Evolutionary conservation across 2,797 vertebrate genomes (phyloP).

Genomic region (Potorous gilbertii): DNA sequence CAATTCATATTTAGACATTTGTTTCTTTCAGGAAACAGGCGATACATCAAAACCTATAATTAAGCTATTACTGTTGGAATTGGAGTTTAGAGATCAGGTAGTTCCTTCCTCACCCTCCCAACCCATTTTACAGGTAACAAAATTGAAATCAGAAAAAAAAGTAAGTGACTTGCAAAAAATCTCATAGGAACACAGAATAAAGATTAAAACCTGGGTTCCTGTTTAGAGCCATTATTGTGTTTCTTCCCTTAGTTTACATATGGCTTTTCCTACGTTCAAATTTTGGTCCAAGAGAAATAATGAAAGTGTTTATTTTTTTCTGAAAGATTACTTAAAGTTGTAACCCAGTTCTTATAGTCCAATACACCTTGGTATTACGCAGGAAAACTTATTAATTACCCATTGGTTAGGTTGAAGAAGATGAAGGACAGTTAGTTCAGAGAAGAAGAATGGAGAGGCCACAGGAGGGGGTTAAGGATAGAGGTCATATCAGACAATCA

Average conservation of each 20-base stretch:
- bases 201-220: not conserved
- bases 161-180: not conserved
- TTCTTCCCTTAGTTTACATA: not conserved
- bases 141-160: not conserved
- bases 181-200: not conserved
- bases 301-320: not conserved
- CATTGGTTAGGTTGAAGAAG: not conserved
- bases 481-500: not conserved
- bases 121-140: not conserved
- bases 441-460: not conserved
- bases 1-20: not conserved
- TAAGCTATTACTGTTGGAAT: not conserved
- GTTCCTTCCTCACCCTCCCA: not conserved
- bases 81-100: not conserved
- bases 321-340: not conserved
- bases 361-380: not conserved
- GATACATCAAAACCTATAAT: not conserved
- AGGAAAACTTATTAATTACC: slow-evolving; percentile 3
- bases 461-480: slow-evolving; percentile 3
- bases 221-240: not conserved
- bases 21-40: not conserved
- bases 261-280: slow-evolving; percentile 6
- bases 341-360: slow-evolving; percentile 32
- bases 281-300: not conserved
- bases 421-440: not conserved